Evolutionary conservation across 2,113 vertebrate genomes (phyloP).

Genomic region (Micromys minutus): DNA sequence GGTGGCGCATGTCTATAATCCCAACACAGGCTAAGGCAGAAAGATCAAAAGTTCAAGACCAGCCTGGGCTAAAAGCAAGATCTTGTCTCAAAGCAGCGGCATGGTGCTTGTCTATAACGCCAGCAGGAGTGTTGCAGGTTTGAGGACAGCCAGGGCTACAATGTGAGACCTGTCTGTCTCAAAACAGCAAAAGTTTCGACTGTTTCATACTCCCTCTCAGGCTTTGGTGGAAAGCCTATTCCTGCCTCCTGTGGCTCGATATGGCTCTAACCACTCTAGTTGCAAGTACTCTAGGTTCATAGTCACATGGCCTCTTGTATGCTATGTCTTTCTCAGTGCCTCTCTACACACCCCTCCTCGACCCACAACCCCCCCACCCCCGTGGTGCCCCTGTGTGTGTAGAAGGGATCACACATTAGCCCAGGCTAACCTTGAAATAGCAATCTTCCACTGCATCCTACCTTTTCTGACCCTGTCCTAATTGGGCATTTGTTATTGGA

Average conservation of each 20-base stretch:
- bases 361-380: too few species aligned
- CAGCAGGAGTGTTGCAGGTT: background rate
- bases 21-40: background rate
- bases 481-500: background rate
- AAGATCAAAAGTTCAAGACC: background rate
- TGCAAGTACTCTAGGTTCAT: background rate
- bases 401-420: background rate
- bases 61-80: background rate
- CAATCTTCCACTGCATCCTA: background rate
- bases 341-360: background rate
- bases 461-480: background rate
- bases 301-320: background rate
- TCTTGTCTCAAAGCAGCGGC: background rate
- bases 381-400: background rate
- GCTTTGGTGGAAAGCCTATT: background rate
- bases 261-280: background rate
- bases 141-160: background rate
- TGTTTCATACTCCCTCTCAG: background rate
- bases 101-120: background rate
- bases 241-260: background rate
- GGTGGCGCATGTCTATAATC: background rate
- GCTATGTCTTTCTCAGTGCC: background rate
- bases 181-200: background rate
- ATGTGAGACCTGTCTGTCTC: background rate
- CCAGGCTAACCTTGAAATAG: background rate